A percentile compares a stretch with the other conserved stretches of the same genome.
Conservation (phyloP, 2,888 invertebrate genomes). For the Altica lythri region DNA sequence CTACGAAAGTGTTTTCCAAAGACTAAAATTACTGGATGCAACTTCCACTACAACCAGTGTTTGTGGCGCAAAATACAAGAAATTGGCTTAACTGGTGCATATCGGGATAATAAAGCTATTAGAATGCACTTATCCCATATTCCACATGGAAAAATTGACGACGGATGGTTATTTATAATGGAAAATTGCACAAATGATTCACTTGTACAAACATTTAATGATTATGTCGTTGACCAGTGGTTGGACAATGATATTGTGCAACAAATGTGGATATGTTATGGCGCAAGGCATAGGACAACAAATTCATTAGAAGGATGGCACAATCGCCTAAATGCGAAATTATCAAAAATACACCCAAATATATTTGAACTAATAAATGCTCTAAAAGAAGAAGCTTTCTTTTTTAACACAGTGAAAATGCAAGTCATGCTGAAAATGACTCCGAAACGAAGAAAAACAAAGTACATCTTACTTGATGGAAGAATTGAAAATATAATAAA, state of each 20-base stretch:
- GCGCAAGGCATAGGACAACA: neutral
- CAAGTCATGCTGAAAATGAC: too few relatives aligned
- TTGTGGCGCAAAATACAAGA: neutral
- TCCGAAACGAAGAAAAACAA: too few relatives aligned
- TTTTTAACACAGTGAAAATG: too few relatives aligned
- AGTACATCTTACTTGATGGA: too few relatives aligned
- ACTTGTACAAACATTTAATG: neutral
- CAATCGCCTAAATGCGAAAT: neutral
- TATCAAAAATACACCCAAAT: neutral
- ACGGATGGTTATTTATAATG: neutral
- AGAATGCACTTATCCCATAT: neutral
- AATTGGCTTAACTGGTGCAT: neutral
- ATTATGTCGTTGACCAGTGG: neutral
- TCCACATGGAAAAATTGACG: too few relatives aligned
- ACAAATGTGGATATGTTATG: neutral
- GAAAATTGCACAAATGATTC: neutral
- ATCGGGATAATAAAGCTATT: neutral
- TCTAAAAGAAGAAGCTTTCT: too few relatives aligned
- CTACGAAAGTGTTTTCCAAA: too few relatives aligned
- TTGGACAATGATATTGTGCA: too few relatives aligned
- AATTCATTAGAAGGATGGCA: neutral
- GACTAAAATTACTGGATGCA: too few relatives aligned
- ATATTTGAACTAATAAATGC: too few relatives aligned
- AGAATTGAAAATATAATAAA: too few relatives aligned
- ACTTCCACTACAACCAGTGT: neutral